A percentile compares a stretch with the other conserved stretches of the same genome.
Evolutionary conservation across 2,113 vertebrate genomes (phyloP).

Genomic region (Rhombomys opimus): DNA sequence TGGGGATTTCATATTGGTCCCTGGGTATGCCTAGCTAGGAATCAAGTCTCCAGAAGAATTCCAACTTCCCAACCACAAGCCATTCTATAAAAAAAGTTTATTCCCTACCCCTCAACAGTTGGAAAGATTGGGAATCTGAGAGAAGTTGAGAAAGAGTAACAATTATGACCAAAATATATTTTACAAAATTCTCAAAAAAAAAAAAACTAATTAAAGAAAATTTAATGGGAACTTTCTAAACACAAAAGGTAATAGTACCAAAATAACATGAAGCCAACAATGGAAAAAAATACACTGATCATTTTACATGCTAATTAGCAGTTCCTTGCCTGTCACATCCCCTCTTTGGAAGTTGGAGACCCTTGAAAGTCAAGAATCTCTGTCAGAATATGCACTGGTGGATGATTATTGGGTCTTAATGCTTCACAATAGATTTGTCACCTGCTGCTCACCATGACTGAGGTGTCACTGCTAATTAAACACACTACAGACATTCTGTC

Average conservation of each 20-base stretch:
- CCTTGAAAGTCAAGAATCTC: background rate
- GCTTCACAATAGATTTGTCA: slow-evolving; percentile 41
- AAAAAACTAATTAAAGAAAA: background rate
- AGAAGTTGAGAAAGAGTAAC: background rate
- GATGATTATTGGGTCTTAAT: background rate
- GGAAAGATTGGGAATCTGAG: background rate
- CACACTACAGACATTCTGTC: slow-evolving; percentile 54
- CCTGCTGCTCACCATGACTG: background rate
- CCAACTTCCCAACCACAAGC: background rate
- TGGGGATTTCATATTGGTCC: background rate
- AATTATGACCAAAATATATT: background rate
- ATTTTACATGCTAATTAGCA: background rate
- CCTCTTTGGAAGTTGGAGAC: background rate
- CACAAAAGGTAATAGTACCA: background rate
- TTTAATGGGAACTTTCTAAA: background rate
- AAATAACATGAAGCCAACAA: background rate
- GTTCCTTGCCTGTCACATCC: rapidly evolving
- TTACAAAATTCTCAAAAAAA: background rate
- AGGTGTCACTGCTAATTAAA: slow-evolving; percentile 54
- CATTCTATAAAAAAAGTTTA: background rate
- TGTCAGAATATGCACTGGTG: background rate
- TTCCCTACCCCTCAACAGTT: background rate
- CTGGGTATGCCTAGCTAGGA: background rate
- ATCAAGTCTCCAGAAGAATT: background rate
- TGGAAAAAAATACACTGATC: background rate